Percentiles rank a stretch among this genome's conserved stretches.
Conservation (phyloP, 2,888 invertebrate species). For the Saturnia pavonia region DNA sequence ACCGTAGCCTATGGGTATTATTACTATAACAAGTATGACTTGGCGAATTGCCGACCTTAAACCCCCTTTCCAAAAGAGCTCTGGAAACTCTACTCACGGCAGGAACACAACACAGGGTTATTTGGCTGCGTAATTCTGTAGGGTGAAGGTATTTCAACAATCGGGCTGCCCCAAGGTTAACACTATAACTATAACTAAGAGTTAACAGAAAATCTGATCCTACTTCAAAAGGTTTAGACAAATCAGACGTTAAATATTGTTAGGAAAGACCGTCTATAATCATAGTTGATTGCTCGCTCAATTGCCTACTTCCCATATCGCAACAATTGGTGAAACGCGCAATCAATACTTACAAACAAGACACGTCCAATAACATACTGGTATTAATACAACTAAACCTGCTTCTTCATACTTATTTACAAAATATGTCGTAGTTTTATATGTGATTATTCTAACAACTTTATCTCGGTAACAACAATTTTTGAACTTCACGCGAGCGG, state of each 20-base stretch:
- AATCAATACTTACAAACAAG: slow-evolving; percentile 41
- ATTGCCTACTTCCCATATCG: slow-evolving; percentile 31
- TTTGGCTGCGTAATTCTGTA: no score
- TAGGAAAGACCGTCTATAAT: slow-evolving; percentile 34
- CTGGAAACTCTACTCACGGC: no score
- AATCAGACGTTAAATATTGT: slow-evolving; percentile 17
- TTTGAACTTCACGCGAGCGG: no score
- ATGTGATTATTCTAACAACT: not conserved
- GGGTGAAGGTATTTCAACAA: no score
- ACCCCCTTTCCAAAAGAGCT: no score
- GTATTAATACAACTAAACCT: slow-evolving; percentile 24
- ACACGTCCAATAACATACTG: slow-evolving; percentile 33
- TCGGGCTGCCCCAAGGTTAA: not conserved
- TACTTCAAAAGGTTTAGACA: not conserved
- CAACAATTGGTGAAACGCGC: slow-evolving; percentile 38
- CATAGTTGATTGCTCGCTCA: slow-evolving; percentile 39
- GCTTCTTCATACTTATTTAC: slow-evolving; percentile 20
- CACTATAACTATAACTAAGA: no score
- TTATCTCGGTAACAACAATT: no score
- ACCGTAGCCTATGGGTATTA: no score
- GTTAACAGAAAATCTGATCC: not conserved
- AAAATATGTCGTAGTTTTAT: not conserved
- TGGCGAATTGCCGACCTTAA: no score
- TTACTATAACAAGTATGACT: no score
- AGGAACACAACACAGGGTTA: no score